Percentiles rank a stretch among this genome's conserved stretches.
phyloP scores from a whole-genome alignment of 2,888 invertebrate species.

The Leucophenga maculata region DNA sequence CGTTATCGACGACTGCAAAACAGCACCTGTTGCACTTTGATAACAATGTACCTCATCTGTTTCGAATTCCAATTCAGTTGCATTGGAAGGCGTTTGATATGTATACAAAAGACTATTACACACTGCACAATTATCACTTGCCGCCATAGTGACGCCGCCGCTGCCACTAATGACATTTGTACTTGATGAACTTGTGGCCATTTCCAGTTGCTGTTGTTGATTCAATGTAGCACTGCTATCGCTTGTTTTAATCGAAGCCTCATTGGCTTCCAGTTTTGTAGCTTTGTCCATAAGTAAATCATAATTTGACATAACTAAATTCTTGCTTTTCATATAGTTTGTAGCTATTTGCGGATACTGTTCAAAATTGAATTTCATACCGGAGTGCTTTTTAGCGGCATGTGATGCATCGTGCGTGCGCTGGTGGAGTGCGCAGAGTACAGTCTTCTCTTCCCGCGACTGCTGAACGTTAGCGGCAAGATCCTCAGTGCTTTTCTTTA shows the following conservation, averaged over 20 bases:
- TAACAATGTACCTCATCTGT: constrained; percentile 69
- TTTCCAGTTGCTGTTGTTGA: constrained; percentile 37
- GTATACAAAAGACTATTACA: constrained; percentile 74
- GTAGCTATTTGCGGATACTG: constrained; percentile 83
- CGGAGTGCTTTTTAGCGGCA: constrained; percentile 73
- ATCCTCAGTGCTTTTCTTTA: constrained; percentile 74
- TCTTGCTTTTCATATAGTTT: constrained; percentile 84
- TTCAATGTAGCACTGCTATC: constrained; percentile 49
- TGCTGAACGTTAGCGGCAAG: constrained; percentile 47
- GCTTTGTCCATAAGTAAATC: constrained; percentile 69
- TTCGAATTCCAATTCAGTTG: constrained; percentile 80
- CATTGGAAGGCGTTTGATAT: constrained; percentile 84
- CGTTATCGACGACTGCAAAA: constrained; percentile 35
- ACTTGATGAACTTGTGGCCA: constrained; percentile 45
- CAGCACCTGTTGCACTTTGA: constrained; percentile 9
- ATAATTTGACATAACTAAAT: constrained; percentile 74
- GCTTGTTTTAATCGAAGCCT: constrained; percentile 43
- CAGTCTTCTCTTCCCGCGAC: constrained; percentile 31
- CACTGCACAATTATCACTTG: constrained; percentile 74
- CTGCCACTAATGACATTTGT: constrained; percentile 73
- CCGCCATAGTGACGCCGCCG: constrained; percentile 31
- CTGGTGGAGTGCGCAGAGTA: constrained; percentile 65
- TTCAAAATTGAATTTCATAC: constrained; percentile 82
- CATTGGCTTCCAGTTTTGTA: constrained; percentile 63
- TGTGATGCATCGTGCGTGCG: constrained; percentile 52